phyloP scores from a whole-genome alignment of 2,113 vertebrate species.

The Manacus vitellinus region DNA sequence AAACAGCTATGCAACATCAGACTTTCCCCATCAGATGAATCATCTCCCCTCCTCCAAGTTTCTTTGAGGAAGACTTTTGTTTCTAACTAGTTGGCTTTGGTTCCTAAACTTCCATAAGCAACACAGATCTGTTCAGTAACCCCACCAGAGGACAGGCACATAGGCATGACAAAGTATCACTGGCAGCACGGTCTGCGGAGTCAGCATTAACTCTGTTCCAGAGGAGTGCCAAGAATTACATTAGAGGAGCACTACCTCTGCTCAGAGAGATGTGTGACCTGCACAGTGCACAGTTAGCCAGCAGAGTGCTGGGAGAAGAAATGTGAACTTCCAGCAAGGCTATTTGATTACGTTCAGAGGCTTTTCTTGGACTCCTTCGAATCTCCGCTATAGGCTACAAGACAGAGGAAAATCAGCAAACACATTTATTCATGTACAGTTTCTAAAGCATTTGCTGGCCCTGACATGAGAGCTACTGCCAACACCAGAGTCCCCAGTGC shows the following conservation, averaged over 20 bases:
- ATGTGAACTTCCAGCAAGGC: background rate
- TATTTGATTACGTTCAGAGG: background rate
- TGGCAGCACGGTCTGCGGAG: background rate
- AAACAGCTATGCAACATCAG: background rate
- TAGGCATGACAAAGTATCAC: background rate
- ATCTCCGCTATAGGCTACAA: background rate
- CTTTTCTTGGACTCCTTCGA: background rate
- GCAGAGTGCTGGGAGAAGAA: background rate
- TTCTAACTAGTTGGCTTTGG: background rate
- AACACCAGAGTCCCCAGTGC: background rate
- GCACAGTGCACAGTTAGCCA: background rate
- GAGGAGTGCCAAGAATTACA: conserved; percentile 3
- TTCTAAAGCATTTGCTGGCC: conserved; percentile 9
- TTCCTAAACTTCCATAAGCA: background rate
- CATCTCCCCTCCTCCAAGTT: background rate
- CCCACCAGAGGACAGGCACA: background rate
- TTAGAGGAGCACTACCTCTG: conserved; percentile 2
- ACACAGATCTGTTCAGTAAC: background rate
- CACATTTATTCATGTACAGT: background rate
- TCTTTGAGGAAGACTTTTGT: background rate
- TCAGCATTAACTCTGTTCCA: conserved; percentile 35
- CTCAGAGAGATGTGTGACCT: background rate
- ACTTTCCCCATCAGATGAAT: background rate
- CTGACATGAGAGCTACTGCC: background rate
- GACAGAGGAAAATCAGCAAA: background rate